Evolutionary conservation across 2,797 vertebrate genomes (phyloP).

Genomic region (Bucorvus abyssinicus): DNA sequence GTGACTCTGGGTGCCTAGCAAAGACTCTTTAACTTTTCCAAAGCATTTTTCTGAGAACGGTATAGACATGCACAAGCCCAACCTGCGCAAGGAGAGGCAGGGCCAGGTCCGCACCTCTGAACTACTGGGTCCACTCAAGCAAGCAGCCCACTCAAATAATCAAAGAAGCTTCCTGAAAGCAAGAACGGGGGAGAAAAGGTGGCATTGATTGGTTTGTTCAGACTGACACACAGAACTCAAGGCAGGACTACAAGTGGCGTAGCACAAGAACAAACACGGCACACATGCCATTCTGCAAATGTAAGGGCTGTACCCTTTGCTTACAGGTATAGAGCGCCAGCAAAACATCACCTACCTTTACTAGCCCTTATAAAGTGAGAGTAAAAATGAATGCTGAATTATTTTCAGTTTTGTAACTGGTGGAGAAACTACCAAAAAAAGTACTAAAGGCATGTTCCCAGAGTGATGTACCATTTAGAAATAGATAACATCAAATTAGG

Average conservation of each 20-base stretch:
- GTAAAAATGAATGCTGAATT: not conserved
- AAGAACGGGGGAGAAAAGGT: not conserved
- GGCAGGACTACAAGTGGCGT: not conserved
- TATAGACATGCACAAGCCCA: not conserved
- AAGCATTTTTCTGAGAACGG: not conserved
- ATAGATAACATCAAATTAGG: not conserved
- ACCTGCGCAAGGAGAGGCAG: not conserved
- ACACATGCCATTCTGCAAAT: fast-evolving
- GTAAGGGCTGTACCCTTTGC: not conserved
- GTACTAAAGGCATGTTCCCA: not conserved
- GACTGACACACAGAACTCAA: not conserved
- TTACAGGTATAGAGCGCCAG: not conserved
- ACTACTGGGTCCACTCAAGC: not conserved
- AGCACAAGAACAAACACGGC: not conserved
- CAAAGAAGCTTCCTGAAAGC: not conserved
- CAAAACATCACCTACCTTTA: not conserved
- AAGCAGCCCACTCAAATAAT: not conserved
- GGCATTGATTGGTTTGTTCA: not conserved
- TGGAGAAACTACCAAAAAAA: not conserved
- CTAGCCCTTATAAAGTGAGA: not conserved
- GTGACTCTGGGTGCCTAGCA: not conserved
- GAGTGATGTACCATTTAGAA: not conserved
- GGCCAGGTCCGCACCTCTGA: not conserved
- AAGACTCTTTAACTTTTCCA: not conserved
- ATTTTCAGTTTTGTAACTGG: not conserved